These are phyloP conservation scores for Sebastes elongatus DNA, from an alignment of 2,797 vertebrate genomes.

Conservation along the genomic window DNA sequence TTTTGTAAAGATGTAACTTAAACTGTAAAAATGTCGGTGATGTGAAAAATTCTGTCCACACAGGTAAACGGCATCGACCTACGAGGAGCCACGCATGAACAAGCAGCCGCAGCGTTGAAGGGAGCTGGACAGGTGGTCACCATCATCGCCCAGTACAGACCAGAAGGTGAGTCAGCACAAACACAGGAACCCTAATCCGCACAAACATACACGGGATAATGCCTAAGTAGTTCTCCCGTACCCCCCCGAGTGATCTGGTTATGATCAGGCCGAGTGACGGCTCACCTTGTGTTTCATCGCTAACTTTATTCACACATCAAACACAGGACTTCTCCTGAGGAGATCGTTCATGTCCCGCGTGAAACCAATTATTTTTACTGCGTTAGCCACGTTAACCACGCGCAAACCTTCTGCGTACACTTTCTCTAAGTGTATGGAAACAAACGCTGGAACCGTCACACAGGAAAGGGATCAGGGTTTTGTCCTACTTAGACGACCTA, in stretches of 20 bases:
- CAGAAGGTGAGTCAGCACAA: conserved; percentile 88
- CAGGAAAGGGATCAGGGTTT: neutral
- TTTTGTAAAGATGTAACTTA: no score
- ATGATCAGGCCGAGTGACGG: neutral
- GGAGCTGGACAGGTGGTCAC: conserved; percentile 97
- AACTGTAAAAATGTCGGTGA: neutral
- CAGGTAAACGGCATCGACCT: conserved; percentile 97
- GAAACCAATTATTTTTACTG: no score
- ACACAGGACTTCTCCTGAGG: neutral
- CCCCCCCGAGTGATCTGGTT: neutral
- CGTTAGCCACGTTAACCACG: fast-evolving
- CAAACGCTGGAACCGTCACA: neutral
- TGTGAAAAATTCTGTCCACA: neutral
- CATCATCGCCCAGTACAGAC: conserved; percentile 95
- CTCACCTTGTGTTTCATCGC: neutral
- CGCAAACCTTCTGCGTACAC: neutral
- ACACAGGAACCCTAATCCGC: neutral
- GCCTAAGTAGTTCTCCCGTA: neutral
- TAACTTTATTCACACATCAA: neutral
- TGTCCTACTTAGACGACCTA: neutral
- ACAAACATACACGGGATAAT: neutral
- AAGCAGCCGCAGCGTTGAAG: conserved; percentile 94
- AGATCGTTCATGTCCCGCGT: fast-evolving
- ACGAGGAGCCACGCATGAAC: conserved; percentile 94
- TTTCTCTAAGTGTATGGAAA: neutral